These are phyloP conservation scores for Lagocephalus sceleratus DNA, from an alignment of 2,797 vertebrate species.

Conservation along the genomic window DNA sequence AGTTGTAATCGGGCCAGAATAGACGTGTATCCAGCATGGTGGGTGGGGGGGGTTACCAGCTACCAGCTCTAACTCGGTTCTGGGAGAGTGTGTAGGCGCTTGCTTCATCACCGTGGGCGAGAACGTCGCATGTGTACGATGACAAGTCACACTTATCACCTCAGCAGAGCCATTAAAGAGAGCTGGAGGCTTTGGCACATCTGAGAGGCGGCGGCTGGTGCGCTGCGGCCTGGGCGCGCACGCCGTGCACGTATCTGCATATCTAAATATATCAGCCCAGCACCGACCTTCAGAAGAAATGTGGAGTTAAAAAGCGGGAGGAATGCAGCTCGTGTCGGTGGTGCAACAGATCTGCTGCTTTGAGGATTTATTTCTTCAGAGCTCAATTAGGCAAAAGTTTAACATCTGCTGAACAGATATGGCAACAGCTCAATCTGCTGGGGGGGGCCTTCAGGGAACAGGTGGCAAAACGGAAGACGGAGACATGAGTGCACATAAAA, in stretches of 20 bases:
- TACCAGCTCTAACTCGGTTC: not conserved
- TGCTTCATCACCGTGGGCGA: constrained; percentile 14
- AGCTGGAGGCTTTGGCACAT: constrained; percentile 23
- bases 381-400: constrained; percentile 19
- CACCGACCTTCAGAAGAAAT: not conserved
- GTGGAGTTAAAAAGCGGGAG: not conserved
- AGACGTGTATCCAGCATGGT: too few relatives aligned
- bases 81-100: constrained; percentile 11
- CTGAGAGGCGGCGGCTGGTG: not conserved
- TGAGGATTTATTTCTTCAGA: constrained; percentile 2
- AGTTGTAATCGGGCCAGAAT: too few relatives aligned
- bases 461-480: constrained; percentile 24
- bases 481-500: constrained; percentile 33
- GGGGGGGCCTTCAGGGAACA: constrained; percentile 25
- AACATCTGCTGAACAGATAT: constrained; percentile 41
- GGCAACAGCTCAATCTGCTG: constrained; percentile 23
- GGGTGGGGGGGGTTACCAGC: too few relatives aligned
- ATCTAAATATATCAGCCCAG: constrained; percentile 9
- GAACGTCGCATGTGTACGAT: constrained; percentile 35
- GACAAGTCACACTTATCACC: constrained; percentile 52
- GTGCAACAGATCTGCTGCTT: constrained; percentile 5
- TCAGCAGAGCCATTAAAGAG: constrained; percentile 34
- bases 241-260: constrained; percentile 12
- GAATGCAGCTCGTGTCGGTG: not conserved
- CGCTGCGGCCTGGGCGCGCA: constrained; percentile 1